phyloP scores from a whole-genome alignment of 2,113 vertebrate species.

The human region GRCh38 chr6:6134001-6134500 shows the following conservation, averaged over 20 bases:
- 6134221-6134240: background rate
- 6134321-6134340: background rate
- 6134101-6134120: background rate
- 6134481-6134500: background rate
- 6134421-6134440: background rate
- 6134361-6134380: background rate
- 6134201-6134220: background rate
- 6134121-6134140: background rate
- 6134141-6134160: background rate
- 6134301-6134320: background rate
- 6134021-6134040: background rate
- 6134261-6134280: background rate
- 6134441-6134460: background rate
- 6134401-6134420: background rate
- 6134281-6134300: background rate
- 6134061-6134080: background rate
- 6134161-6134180: background rate
- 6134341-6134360: background rate
- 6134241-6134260: background rate
- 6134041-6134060: background rate
- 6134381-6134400: background rate
- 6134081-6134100: background rate
- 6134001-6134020: background rate
- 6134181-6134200: background rate
- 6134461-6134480: background rate